These are phyloP conservation scores for Bombus confusus DNA, from an alignment of 1,140 invertebrate species.

Conservation along the genomic window DNA sequence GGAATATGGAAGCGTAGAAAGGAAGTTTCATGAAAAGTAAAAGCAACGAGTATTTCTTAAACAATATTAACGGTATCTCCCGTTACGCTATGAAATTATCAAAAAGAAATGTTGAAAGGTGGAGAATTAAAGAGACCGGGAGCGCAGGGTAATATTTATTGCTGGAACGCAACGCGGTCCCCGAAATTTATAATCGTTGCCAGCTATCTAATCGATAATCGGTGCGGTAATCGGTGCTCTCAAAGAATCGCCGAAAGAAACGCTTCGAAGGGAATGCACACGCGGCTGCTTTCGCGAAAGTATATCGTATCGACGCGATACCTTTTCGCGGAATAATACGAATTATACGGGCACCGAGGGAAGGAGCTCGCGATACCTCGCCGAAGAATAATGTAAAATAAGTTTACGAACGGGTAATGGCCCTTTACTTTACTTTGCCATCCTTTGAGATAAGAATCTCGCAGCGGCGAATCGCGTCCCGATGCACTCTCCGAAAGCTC, in stretches of 20 bases:
- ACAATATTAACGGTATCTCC: too few species aligned
- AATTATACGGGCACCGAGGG: slow-evolving; percentile 1
- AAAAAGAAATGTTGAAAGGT: too few species aligned
- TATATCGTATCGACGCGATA: slow-evolving; percentile 8
- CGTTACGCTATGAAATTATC: too few species aligned
- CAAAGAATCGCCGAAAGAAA: background rate
- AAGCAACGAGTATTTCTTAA: too few species aligned
- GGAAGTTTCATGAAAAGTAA: too few species aligned
- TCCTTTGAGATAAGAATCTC: slow-evolving; percentile 49
- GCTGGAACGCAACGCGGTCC: background rate
- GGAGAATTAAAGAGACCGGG: too few species aligned
- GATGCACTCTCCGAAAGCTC: slow-evolving; percentile 37
- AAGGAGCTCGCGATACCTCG: background rate
- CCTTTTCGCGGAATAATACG: slow-evolving; percentile 22
- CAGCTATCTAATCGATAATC: slow-evolving; percentile 14
- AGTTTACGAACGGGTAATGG: slow-evolving; percentile 43
- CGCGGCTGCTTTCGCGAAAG: background rate
- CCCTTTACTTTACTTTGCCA: slow-evolving; percentile 34
- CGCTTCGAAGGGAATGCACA: too few species aligned
- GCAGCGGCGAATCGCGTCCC: slow-evolving; percentile 34
- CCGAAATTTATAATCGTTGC: background rate
- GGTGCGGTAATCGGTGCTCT: background rate
- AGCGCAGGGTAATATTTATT: background rate
- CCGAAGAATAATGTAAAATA: slow-evolving; percentile 40
- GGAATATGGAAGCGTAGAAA: too few species aligned